Evolutionary conservation across 2,888 invertebrate species (phyloP).

Genomic region (Lasioglossum villosulum): DNA sequence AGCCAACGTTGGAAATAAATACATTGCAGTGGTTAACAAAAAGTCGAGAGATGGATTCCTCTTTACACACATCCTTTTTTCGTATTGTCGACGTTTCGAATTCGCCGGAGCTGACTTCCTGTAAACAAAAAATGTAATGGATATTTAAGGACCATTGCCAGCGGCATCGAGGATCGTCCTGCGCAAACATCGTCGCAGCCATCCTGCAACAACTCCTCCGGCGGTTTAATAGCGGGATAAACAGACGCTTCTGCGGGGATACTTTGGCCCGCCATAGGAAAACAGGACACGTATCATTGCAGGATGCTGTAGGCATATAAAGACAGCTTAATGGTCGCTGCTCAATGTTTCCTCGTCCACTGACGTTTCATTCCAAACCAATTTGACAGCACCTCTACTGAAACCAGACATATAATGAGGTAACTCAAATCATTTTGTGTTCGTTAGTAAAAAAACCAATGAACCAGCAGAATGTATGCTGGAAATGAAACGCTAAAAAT

Average conservation of each 20-base stretch:
- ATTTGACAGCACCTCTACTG: not conserved
- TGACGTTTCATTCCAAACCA: constrained; percentile 9
- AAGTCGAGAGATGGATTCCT: not conserved
- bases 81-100: not conserved
- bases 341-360: constrained; percentile 3
- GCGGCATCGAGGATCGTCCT: constrained; percentile 43
- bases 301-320: constrained; percentile 56
- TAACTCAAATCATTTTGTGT: too few species aligned
- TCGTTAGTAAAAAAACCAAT: too few species aligned
- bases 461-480: too few species aligned
- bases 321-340: constrained; percentile 50
- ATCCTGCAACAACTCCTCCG: constrained; percentile 42
- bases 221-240: constrained; percentile 53
- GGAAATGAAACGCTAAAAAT: too few species aligned
- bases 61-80: not conserved
- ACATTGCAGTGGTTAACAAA: not conserved
- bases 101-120: constrained; percentile 12
- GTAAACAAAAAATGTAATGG: constrained; percentile 45
- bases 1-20: not conserved
- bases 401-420: not conserved
- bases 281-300: constrained; percentile 57
- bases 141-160: constrained; percentile 44
- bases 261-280: constrained; percentile 42
- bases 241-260: constrained; percentile 50
- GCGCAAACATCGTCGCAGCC: constrained; percentile 57